Evolutionary conservation across 1,140 invertebrate species (phyloP), one percentile per base, ranked within the genome.

Genomic region (Reticulitermes speratus): DNA sequence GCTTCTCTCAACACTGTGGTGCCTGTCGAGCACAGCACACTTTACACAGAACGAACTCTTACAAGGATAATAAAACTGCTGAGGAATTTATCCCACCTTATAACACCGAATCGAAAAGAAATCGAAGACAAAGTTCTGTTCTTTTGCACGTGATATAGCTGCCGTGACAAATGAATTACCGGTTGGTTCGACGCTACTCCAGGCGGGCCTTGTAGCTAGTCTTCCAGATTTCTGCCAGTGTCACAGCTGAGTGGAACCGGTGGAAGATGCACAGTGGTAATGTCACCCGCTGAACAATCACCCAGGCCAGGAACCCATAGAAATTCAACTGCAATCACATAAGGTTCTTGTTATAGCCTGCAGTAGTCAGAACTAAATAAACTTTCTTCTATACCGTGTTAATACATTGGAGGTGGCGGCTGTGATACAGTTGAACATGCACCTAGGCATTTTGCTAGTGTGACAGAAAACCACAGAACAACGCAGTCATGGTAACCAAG

Each of bases 221-320:
- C 92, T 98, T 98, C 98, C 98, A 99, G 87, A 99, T 98, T 92
- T 99, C 98, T 88, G 98, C 98, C 87, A 99, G 94, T 92, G 97
- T 98, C 44, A 99, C 97, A 38, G 97, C 97, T 55, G 97, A 98
- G 92, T 99, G 98, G 95, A 99, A 99, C 87, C 97, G 95, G 92
- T 97, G 96, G 94, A 99, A 99, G 90, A 99, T 99, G 93, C 97
- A 97, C 83, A 99, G 94, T 19, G 98, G 98, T 82, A 99, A 92
- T 88, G 97, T 98, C 87, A 98, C 94, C 88, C 97, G 96, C 90
- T 98, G 97, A 44, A 99, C 96, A 87, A 99, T 95, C 55, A 97
- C 96, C 98, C 98, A 99, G 44, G 97, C 95, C 83, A 98, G 94
- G 90, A 96, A 97, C 45, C 97, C 97, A 89, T 98, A 99, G 93